phyloP scores from a whole-genome alignment of 2,797 vertebrate genomes.

The Xenopus petersii region DNA sequence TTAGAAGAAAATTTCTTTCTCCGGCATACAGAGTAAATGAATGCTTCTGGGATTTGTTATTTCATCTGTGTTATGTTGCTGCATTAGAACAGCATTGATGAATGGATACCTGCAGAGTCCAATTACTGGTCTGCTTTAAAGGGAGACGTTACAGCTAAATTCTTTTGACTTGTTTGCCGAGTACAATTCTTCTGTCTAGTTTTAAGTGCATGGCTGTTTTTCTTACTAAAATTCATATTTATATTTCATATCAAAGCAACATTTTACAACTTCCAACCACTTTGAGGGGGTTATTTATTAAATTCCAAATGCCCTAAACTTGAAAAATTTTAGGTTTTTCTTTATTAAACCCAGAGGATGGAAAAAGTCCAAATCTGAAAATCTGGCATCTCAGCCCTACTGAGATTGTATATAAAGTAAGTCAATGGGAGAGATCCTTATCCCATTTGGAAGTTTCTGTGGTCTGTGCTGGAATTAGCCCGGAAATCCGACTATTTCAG shows the following conservation, averaged over 20 bases:
- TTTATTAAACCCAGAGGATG: too few species aligned
- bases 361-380: too few species aligned
- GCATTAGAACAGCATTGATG: constrained; percentile 41
- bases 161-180: constrained; percentile 39
- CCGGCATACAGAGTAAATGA: background rate
- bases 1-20: background rate
- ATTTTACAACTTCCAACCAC: too few species aligned
- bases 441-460: too few species aligned
- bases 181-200: constrained; percentile 51
- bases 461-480: too few species aligned
- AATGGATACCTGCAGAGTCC: constrained; percentile 41
- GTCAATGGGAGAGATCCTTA: too few species aligned
- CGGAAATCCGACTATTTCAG: too few species aligned
- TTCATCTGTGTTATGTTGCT: constrained; percentile 42
- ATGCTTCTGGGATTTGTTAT: constrained; percentile 34
- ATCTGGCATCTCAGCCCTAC: too few species aligned
- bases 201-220: constrained; percentile 40
- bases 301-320: constrained; percentile 37
- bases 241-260: too few species aligned
- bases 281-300: constrained; percentile 26
- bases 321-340: constrained; percentile 44
- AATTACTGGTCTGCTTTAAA: constrained; percentile 27
- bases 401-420: too few species aligned
- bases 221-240: background rate
- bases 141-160: constrained; percentile 24